phyloP scores from a whole-genome alignment of 1,140 invertebrate species.

The Sitophilus oryzae region DNA sequence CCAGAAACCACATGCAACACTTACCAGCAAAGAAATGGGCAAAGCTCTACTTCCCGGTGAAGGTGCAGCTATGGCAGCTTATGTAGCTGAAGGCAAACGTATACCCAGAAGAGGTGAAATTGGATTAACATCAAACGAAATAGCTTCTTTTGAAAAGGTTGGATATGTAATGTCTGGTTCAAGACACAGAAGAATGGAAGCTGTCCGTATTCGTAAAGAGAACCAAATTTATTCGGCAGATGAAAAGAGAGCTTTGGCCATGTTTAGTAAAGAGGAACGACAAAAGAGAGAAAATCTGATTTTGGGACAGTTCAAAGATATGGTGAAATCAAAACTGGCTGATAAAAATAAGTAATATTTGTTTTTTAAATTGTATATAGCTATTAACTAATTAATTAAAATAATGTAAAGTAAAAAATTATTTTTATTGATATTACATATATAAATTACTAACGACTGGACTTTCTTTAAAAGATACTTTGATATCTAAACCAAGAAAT shows the following conservation, averaged over 20 bases:
- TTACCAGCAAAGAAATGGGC: conserved; percentile 76
- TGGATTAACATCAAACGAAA: conserved; percentile 94
- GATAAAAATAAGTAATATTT: conserved; percentile 44
- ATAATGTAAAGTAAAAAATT: too few species aligned
- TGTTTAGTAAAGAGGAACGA: conserved; percentile 97
- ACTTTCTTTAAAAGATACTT: conserved; percentile 11
- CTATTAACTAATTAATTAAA: neutral
- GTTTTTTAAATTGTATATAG: neutral
- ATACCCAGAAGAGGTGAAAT: conserved; percentile 98
- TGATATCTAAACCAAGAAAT: conserved; percentile 15
- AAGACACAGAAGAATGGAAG: conserved; percentile 98
- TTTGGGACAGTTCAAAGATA: conserved; percentile 89
- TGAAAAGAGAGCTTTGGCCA: conserved; percentile 94
- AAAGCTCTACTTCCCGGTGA: conserved; percentile 90
- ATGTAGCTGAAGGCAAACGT: conserved; percentile 96
- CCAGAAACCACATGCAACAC: conserved; percentile 62
- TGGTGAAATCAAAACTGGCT: conserved; percentile 68
- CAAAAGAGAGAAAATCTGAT: conserved; percentile 95
- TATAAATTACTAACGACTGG: conserved; percentile 32
- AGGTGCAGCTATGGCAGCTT: conserved; percentile 97
- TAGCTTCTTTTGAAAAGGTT: conserved; percentile 87
- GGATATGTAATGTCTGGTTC: conserved; percentile 99
- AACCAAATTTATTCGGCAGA: conserved; percentile 99
- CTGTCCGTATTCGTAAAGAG: conserved; percentile 97
- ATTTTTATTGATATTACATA: conserved; percentile 24